These are phyloP conservation scores for rat (Rattus norvegicus) DNA, from an alignment of 2,113 vertebrate species.

Conservation along the genomic window DNA sequence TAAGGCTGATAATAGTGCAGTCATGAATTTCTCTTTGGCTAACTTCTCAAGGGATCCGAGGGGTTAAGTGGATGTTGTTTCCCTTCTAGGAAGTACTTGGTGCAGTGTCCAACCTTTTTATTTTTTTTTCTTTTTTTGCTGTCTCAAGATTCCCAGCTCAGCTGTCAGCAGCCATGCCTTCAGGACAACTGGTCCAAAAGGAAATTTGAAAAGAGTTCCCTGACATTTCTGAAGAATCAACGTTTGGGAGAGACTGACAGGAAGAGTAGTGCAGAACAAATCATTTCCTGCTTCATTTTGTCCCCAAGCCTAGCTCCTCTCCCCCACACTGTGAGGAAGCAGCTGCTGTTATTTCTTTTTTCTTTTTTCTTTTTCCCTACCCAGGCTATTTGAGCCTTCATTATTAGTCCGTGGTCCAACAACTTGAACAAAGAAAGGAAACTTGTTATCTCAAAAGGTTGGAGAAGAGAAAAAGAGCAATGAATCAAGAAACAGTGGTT, in stretches of 20 bases:
- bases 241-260: not conserved
- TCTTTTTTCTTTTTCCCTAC: not conserved
- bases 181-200: not conserved
- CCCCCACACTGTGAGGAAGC: not conserved
- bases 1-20: rapidly evolving
- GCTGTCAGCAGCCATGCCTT: not conserved
- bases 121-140: not conserved
- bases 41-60: not conserved
- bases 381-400: not conserved
- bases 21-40: not conserved
- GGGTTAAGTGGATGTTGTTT: not conserved
- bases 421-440: not conserved
- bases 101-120: not conserved
- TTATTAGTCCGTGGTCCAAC: not conserved
- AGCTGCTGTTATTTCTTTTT: not conserved
- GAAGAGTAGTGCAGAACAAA: not conserved
- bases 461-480: not conserved
- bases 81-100: not conserved
- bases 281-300: not conserved
- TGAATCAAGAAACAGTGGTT: not conserved
- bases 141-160: not conserved
- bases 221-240: not conserved
- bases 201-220: conserved; percentile 9
- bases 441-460: not conserved
- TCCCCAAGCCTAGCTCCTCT: not conserved